These are phyloP conservation scores for Harpalus rubripes DNA, from an alignment of 2,888 invertebrate species.

Conservation along the genomic window DNA sequence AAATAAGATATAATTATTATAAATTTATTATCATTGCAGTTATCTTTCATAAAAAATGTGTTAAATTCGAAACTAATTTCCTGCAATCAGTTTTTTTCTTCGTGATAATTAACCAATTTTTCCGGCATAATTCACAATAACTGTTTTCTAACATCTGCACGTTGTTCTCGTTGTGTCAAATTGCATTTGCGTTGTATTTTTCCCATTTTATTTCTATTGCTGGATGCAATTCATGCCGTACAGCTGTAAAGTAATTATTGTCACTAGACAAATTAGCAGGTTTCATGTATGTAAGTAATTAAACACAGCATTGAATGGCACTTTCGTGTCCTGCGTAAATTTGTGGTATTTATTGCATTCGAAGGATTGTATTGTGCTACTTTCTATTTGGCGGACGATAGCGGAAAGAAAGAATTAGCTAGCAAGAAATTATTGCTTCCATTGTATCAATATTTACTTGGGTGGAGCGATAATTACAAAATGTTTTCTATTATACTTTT, in stretches of 20 bases:
- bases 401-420: not conserved
- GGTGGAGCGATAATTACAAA: not conserved
- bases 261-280: slow-evolving; percentile 52
- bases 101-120: slow-evolving; percentile 27
- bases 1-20: not conserved
- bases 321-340: slow-evolving; percentile 47
- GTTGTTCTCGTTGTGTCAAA: slow-evolving; percentile 10
- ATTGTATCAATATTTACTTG: not conserved
- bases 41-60: not conserved
- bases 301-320: slow-evolving; percentile 30
- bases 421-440: slow-evolving; percentile 4
- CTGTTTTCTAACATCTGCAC: not conserved
- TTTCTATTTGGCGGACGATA: slow-evolving; percentile 8
- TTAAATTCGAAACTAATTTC: slow-evolving; percentile 8
- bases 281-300: slow-evolving; percentile 52
- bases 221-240: slow-evolving; percentile 17
- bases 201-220: not conserved
- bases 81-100: slow-evolving; percentile 13
- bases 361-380: slow-evolving; percentile 35
- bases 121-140: slow-evolving; percentile 36
- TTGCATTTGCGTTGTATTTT: slow-evolving; percentile 10
- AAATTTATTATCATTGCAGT: not conserved
- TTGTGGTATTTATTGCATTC: slow-evolving; percentile 36
- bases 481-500: not conserved
- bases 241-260: slow-evolving; percentile 55